Evolutionary conservation across 2,113 vertebrate species (phyloP).

Genomic region (Cepphus grylle): DNA sequence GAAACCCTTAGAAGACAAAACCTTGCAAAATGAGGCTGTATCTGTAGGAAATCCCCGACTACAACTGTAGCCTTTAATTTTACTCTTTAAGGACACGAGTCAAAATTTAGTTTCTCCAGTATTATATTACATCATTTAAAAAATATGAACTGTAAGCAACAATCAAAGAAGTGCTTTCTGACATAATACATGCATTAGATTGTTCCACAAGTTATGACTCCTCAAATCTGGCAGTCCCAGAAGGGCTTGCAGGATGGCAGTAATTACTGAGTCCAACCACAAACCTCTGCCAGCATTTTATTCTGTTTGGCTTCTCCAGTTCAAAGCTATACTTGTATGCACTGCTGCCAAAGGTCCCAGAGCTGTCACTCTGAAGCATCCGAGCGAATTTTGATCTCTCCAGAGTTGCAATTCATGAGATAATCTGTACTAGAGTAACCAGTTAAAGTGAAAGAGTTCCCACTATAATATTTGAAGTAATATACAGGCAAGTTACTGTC

Average conservation of each 20-base stretch:
- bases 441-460: not conserved
- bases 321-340: not conserved
- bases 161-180: not conserved
- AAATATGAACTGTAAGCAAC: not conserved
- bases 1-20: not conserved
- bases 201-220: not conserved
- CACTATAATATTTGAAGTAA: not conserved
- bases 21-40: not conserved
- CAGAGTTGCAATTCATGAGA: not conserved
- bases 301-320: not conserved
- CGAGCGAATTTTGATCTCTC: not conserved
- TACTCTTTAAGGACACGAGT: not conserved
- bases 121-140: not conserved
- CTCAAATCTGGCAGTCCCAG: not conserved
- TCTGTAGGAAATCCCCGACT: not conserved
- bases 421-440: not conserved
- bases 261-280: not conserved
- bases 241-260: not conserved
- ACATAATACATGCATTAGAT: not conserved
- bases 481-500: not conserved
- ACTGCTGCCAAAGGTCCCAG: not conserved
- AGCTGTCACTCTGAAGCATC: not conserved
- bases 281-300: not conserved
- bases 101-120: not conserved
- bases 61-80: not conserved